These are phyloP conservation scores for Typhlomys cinereus DNA, from an alignment of 2,113 vertebrate genomes.

Conservation along the genomic window DNA sequence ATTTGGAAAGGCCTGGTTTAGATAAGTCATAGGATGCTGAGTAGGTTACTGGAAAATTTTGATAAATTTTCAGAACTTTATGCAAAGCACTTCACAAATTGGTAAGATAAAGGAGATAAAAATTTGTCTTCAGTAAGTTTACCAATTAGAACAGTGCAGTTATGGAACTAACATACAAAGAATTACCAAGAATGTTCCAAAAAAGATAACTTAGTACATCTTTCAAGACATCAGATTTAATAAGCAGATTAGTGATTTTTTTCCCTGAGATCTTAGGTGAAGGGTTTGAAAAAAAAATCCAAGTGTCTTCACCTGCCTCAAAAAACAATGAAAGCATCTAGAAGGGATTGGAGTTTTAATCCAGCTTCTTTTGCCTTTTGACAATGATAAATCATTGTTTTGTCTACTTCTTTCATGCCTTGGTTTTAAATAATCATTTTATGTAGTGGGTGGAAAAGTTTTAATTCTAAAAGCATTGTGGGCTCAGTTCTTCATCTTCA, in stretches of 20 bases:
- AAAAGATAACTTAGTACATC: not conserved
- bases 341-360: not conserved
- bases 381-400: conserved; percentile 38
- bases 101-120: conserved; percentile 4
- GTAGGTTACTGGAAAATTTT: not conserved
- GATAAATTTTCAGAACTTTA: not conserved
- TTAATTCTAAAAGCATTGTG: conserved; percentile 6
- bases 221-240: not conserved
- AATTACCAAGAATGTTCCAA: not conserved
- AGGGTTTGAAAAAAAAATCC: not conserved
- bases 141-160: not conserved
- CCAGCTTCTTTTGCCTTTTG: not conserved
- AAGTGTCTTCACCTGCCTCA: not conserved
- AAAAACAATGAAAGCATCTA: not conserved
- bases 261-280: not conserved
- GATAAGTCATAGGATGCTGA: not conserved
- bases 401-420: not conserved
- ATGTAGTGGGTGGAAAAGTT: not conserved
- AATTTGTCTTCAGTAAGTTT: not conserved
- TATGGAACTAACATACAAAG: not conserved
- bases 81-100: not conserved
- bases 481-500: conserved; percentile 19
- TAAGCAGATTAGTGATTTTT: conserved; percentile 4
- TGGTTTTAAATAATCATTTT: not conserved
- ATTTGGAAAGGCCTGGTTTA: not conserved